Base-by-base conservation (phyloP, 2,113 vertebrate genomes). In the Sterna hirundo region DNA sequence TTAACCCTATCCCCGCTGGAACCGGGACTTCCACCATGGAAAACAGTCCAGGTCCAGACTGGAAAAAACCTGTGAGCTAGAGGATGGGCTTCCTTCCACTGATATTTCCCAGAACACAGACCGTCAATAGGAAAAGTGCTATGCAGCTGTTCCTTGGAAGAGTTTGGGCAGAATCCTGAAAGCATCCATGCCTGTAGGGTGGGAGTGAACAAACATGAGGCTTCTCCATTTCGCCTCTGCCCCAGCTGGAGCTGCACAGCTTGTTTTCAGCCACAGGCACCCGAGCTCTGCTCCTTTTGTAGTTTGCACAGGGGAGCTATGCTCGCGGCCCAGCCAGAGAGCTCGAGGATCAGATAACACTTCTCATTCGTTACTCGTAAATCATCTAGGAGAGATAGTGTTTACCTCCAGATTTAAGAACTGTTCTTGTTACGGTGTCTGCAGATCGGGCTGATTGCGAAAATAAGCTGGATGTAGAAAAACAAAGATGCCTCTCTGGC, bases 141-240 rank as follows among this genome's bases (percentile, higher is more conserved):
- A 2, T 47, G 54, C 20, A 71, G 10, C 55, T 34, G 15, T 36
- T 82, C 26, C 65, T 87, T 70, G 52, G 38, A 64, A 55, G 4
- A 4, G 11, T 76, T 79, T 77, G 58, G 8, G 13, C 47, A 57
- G 72, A 61, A 49, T 55, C 58, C 26, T 86, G 76, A 77, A 76
- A 83, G 30, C 16, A 52, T 18, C 21, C 18, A 20, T 0, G 8
- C 34, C 36, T 5, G 6, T 49, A 46, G 10, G 22, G 6, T 57
- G 44, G 47, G 70, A 78, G 27, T 22, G 42, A 66, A 54, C 1
- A 4, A 81, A 44, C 26, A 6, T 2, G 0, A 2, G 15, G 29
- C 12, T 94, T 65, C 75, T 89, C 58, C 47, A 88, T 54, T 84
- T 85, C 2, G 5, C 8, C 27, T 5, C 2, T 49, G 3, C 47